These are phyloP conservation scores for Asarcornis scutulata DNA, from an alignment of 2,113 vertebrate species.

Conservation along the genomic window DNA sequence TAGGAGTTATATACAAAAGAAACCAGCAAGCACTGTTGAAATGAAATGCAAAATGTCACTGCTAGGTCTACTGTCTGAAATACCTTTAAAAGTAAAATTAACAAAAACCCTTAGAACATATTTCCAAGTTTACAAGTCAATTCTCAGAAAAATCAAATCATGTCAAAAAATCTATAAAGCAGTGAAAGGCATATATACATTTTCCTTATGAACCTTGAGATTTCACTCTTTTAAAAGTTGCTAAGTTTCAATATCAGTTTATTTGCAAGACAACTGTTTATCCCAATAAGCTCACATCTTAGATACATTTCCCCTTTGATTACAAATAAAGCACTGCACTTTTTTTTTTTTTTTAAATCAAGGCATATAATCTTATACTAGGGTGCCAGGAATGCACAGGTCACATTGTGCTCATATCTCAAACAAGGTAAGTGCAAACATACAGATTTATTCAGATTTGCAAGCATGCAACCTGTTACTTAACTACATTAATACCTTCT, in stretches of 20 bases:
- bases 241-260: conserved; percentile 75
- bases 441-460: conserved; percentile 76
- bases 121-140: conserved; percentile 86
- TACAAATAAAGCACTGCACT: conserved; percentile 76
- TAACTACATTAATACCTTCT: conserved; percentile 73
- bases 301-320: conserved; percentile 78
- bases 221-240: conserved; percentile 74
- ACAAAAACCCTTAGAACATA: conserved; percentile 76
- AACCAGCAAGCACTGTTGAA: conserved; percentile 85
- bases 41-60: conserved; percentile 82
- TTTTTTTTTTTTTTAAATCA: conserved; percentile 70
- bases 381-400: conserved; percentile 71
- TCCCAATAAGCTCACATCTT: conserved; percentile 73
- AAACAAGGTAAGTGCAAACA: conserved; percentile 71
- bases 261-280: conserved; percentile 74
- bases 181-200: conserved; percentile 92
- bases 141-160: conserved; percentile 81
- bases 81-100: conserved; percentile 81
- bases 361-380: conserved; percentile 75
- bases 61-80: conserved; percentile 83
- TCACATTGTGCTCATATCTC: conserved; percentile 67
- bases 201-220: conserved; percentile 78
- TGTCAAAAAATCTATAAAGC: conserved; percentile 83
- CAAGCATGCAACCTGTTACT: conserved; percentile 83
- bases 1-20: conserved; percentile 91